phyloP scores from a whole-genome alignment of 2,113 vertebrate genomes.

The Poeciliopsis retropinna region DNA sequence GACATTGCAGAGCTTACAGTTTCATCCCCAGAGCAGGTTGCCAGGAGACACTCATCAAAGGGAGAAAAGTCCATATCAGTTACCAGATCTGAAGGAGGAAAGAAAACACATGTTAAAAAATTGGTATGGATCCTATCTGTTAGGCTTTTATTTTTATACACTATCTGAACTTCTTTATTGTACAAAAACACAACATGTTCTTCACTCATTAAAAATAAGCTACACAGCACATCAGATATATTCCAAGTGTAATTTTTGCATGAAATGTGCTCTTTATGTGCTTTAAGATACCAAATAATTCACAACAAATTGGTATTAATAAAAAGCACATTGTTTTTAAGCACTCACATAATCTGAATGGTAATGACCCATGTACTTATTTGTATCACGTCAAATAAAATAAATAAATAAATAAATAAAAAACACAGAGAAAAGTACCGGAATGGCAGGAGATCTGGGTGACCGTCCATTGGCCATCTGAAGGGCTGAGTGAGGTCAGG shows the following conservation, averaged over 20 bases:
- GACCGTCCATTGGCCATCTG: constrained; percentile 81
- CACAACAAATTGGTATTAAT: background rate
- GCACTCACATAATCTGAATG: background rate
- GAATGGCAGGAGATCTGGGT: constrained; percentile 89
- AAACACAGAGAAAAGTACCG: constrained; percentile 71
- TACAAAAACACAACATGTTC: background rate
- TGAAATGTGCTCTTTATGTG: background rate
- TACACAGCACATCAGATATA: background rate
- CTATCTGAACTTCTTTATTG: background rate
- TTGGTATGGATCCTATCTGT: constrained; percentile 13
- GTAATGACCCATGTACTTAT: background rate
- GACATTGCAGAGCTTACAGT: constrained; percentile 77
- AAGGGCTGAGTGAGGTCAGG: constrained; percentile 80
- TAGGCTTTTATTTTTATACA: constrained; percentile 7
- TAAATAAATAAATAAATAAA: background rate
- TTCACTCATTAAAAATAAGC: background rate
- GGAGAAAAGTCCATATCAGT: constrained; percentile 95
- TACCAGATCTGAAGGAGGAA: constrained; percentile 83
- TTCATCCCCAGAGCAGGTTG: constrained; percentile 88
- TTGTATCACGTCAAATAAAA: background rate
- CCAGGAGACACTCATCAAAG: constrained; percentile 90
- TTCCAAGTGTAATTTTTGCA: background rate
- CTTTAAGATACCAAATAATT: background rate
- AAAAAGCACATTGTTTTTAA: background rate
- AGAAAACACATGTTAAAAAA: constrained; percentile 11